Conservation (phyloP, 2,797 vertebrate species). For the Lerista edwardsae region DNA sequence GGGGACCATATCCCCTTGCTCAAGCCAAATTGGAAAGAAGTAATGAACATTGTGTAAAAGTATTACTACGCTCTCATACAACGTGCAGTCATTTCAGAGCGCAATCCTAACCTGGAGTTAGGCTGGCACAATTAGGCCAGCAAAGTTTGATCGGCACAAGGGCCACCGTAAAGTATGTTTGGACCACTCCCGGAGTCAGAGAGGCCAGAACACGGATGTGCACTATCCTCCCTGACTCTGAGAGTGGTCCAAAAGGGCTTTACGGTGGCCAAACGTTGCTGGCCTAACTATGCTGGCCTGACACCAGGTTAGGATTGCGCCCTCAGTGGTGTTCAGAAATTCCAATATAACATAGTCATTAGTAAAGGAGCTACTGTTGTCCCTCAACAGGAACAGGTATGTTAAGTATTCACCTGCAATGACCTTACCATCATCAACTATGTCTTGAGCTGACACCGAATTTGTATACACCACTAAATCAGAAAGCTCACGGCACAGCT, state of each 20-base stretch:
- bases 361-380: not conserved
- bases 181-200: too few species aligned
- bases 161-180: too few species aligned
- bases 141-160: too few species aligned
- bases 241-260: too few species aligned
- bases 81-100: not conserved
- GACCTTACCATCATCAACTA: constrained; percentile 89
- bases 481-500: constrained; percentile 94
- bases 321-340: not conserved
- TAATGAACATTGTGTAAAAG: not conserved
- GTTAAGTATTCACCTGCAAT: not conserved
- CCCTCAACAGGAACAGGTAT: not conserved
- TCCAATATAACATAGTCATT: not conserved
- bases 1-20: too few species aligned
- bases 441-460: constrained; percentile 93
- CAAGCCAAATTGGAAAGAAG: not conserved
- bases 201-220: too few species aligned
- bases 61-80: not conserved
- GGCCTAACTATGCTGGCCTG: too few species aligned
- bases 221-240: too few species aligned
- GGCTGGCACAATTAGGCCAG: too few species aligned
- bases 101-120: too few species aligned
- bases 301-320: too few species aligned
- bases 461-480: constrained; percentile 96
- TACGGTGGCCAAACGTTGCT: too few species aligned